Base-by-base conservation (phyloP, 64 coral and sea anemone genomes). In the Montipora sp. region DNA sequence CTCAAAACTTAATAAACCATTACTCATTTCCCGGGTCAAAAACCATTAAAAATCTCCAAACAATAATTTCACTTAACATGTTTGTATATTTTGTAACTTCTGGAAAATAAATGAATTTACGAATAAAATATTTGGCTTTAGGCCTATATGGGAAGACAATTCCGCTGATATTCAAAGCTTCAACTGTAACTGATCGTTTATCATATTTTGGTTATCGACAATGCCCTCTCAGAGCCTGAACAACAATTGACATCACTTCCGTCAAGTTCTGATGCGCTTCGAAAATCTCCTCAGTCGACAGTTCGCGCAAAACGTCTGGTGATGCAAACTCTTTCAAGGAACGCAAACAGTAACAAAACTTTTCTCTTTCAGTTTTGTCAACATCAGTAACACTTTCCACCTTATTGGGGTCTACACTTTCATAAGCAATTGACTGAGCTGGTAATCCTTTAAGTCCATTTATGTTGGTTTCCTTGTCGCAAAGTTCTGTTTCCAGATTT, bases 241-340 rank as follows among this genome's bases (percentile, higher is more conserved):
- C 83, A 13, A 93, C 83, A 8, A 75, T 24, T 1, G 91, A 77
- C 83, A 78, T 93, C 4, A 93, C 47, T 70, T 93, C 91, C 18
- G 91, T 87, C 75, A 93, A 75, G 75, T 79, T 93, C 2, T 93
- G 63, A 79, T 93, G 91, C 19, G 91, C 75, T 66, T 76, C 58
- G 15, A 93, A 93, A 76, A 93, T 93, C 58, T 93, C 91, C 47
- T 93, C 91, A 77, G 73, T 87, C 24, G 91, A 93, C 9, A 93
- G 49, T 13, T 63, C 27, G 8, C 51, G 23, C 9, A 93, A 75
- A 12, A 79, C 83, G 48, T 93, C 91, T 4, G 91, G 83, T 78
- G 74, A 77, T 27, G 91, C 83, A 24, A 78, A 65, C 55, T 80
- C 91, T 59, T 87, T 73, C n/a, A 87, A 6, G 15, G 91, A 93